Evolutionary conservation across 2,797 vertebrate species (phyloP).

Genomic region (Mycteria americana): DNA sequence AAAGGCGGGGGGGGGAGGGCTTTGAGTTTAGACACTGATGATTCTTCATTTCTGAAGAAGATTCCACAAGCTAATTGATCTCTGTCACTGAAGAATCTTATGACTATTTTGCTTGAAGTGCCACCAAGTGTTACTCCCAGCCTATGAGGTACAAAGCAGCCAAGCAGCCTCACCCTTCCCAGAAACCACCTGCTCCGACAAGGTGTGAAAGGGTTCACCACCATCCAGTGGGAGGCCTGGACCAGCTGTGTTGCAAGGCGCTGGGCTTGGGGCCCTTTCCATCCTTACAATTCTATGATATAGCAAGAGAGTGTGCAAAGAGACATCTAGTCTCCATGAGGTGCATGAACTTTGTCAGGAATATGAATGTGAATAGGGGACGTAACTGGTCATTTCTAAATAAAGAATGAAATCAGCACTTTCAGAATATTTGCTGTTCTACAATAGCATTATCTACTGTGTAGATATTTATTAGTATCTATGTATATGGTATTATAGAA

Average conservation of each 20-base stretch:
- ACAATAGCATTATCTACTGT: background rate
- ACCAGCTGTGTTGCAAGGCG: background rate
- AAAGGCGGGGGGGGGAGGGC: fast-evolving
- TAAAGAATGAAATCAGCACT: background rate
- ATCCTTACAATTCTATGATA: background rate
- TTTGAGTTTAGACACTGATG: background rate
- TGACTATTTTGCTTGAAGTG: background rate
- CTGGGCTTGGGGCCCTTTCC: background rate
- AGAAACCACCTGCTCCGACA: background rate
- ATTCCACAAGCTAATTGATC: background rate
- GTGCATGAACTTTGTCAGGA: background rate
- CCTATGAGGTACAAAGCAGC: background rate
- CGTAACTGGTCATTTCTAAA: background rate
- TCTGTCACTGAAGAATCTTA: background rate
- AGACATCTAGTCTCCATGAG: background rate
- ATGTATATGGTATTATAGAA: background rate
- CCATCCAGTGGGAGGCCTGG: background rate
- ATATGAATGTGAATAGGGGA: background rate
- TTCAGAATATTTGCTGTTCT: background rate
- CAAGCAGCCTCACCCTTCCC: background rate
- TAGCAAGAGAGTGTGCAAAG: background rate
- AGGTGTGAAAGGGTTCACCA: background rate
- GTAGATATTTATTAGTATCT: background rate
- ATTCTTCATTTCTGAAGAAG: background rate
- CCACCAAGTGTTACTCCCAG: background rate